Evolutionary conservation across 2,113 vertebrate genomes (phyloP).

Genomic region (Oreochromis spilurus): DNA sequence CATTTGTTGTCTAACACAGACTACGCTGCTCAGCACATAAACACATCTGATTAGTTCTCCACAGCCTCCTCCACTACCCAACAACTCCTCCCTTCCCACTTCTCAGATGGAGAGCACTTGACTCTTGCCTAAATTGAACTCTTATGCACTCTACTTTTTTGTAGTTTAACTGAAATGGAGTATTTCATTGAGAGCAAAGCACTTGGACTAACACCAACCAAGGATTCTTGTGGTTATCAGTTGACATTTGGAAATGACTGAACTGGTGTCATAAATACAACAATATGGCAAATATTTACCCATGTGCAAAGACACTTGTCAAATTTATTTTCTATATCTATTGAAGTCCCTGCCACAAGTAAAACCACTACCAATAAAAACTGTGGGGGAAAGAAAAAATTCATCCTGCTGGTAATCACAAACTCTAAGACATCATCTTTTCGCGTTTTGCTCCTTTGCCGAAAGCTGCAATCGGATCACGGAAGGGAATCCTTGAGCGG

Average conservation of each 20-base stretch:
- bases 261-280: background rate
- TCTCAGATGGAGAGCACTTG: slow-evolving; percentile 65
- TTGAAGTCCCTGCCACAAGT: background rate
- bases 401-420: background rate
- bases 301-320: background rate
- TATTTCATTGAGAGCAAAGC: background rate
- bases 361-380: background rate
- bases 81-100: background rate
- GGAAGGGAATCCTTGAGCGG: background rate
- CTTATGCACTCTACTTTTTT: slow-evolving; percentile 33
- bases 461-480: slow-evolving; percentile 11
- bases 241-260: slow-evolving; percentile 18
- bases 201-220: slow-evolving; percentile 5
- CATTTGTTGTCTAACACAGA: slow-evolving; percentile 47
- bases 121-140: slow-evolving; percentile 60
- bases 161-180: slow-evolving; percentile 26
- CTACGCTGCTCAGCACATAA: slow-evolving; percentile 20
- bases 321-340: background rate
- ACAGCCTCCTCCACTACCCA: background rate
- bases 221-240: background rate
- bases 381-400: background rate
- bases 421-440: background rate
- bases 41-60: slow-evolving; percentile 57
- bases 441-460: background rate
- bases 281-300: background rate